These are phyloP conservation scores for Nomada fabriciana DNA, from an alignment of 2,888 invertebrate species.

Conservation along the genomic window DNA sequence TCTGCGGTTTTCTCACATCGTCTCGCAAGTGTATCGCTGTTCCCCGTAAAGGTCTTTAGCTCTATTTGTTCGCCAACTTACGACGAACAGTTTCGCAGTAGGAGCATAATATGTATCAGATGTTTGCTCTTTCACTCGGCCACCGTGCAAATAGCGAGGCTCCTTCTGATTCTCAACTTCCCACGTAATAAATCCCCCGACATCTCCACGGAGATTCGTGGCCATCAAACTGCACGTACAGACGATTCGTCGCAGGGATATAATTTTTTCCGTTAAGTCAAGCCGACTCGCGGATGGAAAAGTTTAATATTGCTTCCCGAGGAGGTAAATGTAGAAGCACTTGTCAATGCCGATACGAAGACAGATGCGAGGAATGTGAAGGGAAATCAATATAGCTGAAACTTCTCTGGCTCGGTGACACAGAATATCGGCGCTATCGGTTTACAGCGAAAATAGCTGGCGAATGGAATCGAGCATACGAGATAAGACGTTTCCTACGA, in stretches of 20 bases:
- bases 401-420: conserved; percentile 49
- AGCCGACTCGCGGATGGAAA: not conserved
- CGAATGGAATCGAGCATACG: not conserved
- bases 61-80: conserved; percentile 56
- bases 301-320: not conserved
- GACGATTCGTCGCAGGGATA: no score
- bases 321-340: conserved; percentile 16
- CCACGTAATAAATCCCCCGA: not conserved
- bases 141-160: conserved; percentile 35
- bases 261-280: not conserved
- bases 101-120: conserved; percentile 61
- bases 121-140: conserved; percentile 41
- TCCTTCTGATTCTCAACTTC: conserved; percentile 12
- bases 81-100: conserved; percentile 44
- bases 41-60: conserved; percentile 16
- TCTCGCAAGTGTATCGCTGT: not conserved
- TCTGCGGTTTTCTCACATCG: not conserved
- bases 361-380: conserved; percentile 35
- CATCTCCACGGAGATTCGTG: not conserved
- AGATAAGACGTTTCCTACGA: not conserved
- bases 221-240: no score
- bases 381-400: conserved; percentile 48
- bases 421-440: conserved; percentile 31
- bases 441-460: conserved; percentile 41
- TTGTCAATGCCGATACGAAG: conserved; percentile 34